phyloP scores from a whole-genome alignment of 1,140 invertebrate species.

The Ectropis grisescens region DNA sequence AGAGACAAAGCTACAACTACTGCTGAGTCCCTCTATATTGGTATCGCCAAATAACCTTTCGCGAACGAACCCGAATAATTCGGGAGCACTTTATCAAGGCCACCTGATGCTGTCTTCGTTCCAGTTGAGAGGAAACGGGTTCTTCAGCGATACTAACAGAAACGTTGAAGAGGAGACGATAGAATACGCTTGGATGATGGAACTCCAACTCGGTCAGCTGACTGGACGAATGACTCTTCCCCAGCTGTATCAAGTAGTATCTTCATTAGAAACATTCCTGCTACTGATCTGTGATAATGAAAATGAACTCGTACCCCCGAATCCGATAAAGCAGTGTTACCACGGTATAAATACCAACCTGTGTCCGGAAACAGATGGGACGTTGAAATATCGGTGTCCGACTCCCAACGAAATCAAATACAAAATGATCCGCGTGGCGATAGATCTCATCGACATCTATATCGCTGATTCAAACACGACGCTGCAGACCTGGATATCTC shows the following conservation, averaged over 20 bases:
- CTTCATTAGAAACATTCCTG: conserved; percentile 90
- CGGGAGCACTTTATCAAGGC: conserved; percentile 80
- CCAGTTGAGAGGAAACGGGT: conserved; percentile 94
- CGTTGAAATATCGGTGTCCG: conserved; percentile 84
- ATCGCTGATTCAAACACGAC: conserved; percentile 91
- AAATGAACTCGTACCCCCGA: conserved; percentile 86
- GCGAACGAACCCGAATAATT: conserved; percentile 74
- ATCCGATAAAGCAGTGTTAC: conserved; percentile 85
- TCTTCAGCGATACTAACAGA: conserved; percentile 95
- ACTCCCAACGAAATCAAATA: conserved; percentile 95
- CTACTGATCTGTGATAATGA: conserved; percentile 90
- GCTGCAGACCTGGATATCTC: conserved; percentile 89
- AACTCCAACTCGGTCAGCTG: conserved; percentile 86
- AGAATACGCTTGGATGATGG: conserved; percentile 96
- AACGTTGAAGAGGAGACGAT: conserved; percentile 93
- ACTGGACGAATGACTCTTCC: conserved; percentile 84
- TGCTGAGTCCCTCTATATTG: conserved; percentile 90
- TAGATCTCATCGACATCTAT: conserved; percentile 94
- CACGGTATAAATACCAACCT: conserved; percentile 84
- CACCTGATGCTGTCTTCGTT: conserved; percentile 91
- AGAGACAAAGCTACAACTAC: conserved; percentile 91
- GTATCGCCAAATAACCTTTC: conserved; percentile 81
- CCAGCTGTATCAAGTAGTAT: conserved; percentile 88
- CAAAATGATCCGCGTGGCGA: conserved; percentile 89
- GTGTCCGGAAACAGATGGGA: conserved; percentile 81